Base-by-base conservation (phyloP, 2,888 invertebrate genomes). In the Dicroscelio sp. region DNA sequence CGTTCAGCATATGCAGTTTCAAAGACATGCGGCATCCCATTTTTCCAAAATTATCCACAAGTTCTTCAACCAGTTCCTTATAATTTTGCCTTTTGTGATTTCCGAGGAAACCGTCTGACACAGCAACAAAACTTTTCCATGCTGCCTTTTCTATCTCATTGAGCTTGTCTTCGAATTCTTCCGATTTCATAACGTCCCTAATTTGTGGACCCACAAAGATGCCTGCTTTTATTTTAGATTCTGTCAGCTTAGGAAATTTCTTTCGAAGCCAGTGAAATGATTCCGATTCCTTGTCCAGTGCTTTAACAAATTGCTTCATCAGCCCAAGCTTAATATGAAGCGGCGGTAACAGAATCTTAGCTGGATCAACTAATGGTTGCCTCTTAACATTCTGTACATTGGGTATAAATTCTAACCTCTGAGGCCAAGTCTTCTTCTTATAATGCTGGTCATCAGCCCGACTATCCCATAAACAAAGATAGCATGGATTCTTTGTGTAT, bases 1-100 rank as follows among this genome's bases (percentile, higher is more conserved):
- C 88, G 94, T 95, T 92, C 31, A 96, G 86, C 90, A 95, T 93
- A 92, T 95, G 94, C 10, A 96, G 52, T 93, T 95, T 95, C 31
- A 93, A 52, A 20, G 83, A 90, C 90, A 91, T 93, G 63, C 38
- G 93, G 94, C 93, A 95, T 88, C 91, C 93, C 93, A 93, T 94
- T 90, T 48, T 87, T 58, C 90, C 48, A 85, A 87, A 92, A 31
- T 58, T 85, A 67, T 78, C 65, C 17, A 92, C 58, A 83, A 93
- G 76, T 60, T 79, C 67, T 79, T 90, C 75, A 79, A 95, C 87
- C 23, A 95, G 69, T 35, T 95, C 65, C n/a, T n/a, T n/a, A n/a
- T n/a, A n/a, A n/a, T n/a, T n/a, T n/a, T n/a, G n/a, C n/a, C n/a
- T n/a, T n/a, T n/a, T n/a, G n/a, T n/a, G n/a, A n/a, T n/a, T n/a